Evolutionary conservation across 2,888 invertebrate genomes (phyloP), one percentile per base, ranked within the genome.

Genomic region (Acronicta aceris): DNA sequence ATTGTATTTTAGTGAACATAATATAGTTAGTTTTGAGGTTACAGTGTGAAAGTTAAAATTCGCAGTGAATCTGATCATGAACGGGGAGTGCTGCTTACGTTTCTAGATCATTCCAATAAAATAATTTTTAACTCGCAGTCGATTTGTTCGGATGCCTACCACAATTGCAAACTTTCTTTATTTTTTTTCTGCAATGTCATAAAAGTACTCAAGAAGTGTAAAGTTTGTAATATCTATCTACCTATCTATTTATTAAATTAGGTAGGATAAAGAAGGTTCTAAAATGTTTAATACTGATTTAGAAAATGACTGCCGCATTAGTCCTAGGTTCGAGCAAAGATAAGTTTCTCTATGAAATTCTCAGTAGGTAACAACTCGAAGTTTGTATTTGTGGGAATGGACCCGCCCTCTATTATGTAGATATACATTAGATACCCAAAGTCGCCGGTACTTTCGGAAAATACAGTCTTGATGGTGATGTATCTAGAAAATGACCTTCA

Each of bases 21-120:
- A 64, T 59, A 42, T 65, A 58, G 21, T 62, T 56, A 46, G 13
- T 61, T 54, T 70, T 58, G 49, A 51, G 61, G 48, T 59, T 62
- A 60, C 55, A 54, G 50, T 71, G 65, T 69, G 62, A 71, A 75
- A 76, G 74, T 72, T 45, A 49, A 58, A 54, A 58, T 63, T 59
- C 33, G 55, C 40, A 52, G 59, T 58, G 47, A 62, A 56, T 64
- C 47, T 30, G 38, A 45, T 62, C 48, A 58, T 45, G 42, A 56
- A 57, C 45, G 25, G 3, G 46, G 40, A 61, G 59, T 65, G 71
- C 27, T 61, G 42, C 45, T 57, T 46, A 41, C 47, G 38, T 63
- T 62, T 74, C 58, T 64, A 65, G 66, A 67, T 64, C 62, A 57
- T 61, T 63, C 62, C 42, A 53, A 57, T 71, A 57, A 68, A 59